These are phyloP conservation scores for Halcyon smyrnensis DNA, from an alignment of 2,797 vertebrate species.

Conservation along the genomic window DNA sequence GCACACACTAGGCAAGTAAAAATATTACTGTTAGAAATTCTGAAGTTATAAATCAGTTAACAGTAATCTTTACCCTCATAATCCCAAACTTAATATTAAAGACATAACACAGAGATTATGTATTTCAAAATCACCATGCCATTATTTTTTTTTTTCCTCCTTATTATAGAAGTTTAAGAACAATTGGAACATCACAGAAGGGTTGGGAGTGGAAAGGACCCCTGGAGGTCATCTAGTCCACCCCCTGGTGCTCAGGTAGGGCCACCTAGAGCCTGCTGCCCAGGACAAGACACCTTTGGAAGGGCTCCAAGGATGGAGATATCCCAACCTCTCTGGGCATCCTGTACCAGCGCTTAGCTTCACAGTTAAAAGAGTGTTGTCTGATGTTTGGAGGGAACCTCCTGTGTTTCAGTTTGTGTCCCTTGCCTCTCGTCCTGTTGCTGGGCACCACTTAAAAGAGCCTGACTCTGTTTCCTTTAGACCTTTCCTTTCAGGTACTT, in stretches of 20 bases:
- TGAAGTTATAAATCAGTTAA: background rate
- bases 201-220: background rate
- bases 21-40: background rate
- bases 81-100: background rate
- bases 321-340: background rate
- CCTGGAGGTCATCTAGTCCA: background rate
- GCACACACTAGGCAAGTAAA: background rate
- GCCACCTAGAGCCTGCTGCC: background rate
- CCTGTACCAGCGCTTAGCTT: background rate
- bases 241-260: background rate
- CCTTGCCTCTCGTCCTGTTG: rapidly evolving
- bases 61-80: background rate
- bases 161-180: background rate
- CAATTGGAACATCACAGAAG: background rate
- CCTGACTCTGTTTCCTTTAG: background rate
- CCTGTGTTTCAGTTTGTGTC: background rate
- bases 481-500: background rate
- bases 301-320: background rate
- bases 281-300: background rate
- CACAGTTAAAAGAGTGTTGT: background rate
- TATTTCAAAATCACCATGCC: background rate
- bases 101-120: background rate
- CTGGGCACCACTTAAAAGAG: background rate
- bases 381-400: background rate
- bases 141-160: background rate